Evolutionary conservation across 2,888 invertebrate species (phyloP), one percentile per base, ranked within the genome.

Genomic region (Agriopis marginaria): DNA sequence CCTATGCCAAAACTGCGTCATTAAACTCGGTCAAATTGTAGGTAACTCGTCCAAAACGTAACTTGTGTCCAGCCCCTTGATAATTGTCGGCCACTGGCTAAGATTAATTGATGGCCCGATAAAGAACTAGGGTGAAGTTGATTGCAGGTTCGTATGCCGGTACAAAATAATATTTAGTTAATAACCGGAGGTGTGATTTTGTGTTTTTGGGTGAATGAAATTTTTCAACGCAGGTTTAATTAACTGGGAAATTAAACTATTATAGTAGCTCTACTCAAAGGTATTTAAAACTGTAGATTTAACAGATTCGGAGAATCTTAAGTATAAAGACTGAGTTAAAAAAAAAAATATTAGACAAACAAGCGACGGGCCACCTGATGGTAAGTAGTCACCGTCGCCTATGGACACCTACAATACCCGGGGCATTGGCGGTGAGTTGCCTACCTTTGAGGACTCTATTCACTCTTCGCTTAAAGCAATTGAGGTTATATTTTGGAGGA

Each of bases 101-200:
- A 86, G 88, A 87, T 88, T 87, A 86, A 89, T 88, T 81, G 82
- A 83, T 81, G 71, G 70, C 68, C 67, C 73, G 75, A 77, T 80
- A 80, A 77, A 76, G 76, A 77, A 73, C 74, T 72, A 68, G 72
- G 70, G 72, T 78, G 61, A 68, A 68, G 71, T 77, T 77, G 74
- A 77, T 75, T 75, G 64, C 42, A 53, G 68, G 70, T 71, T 76
- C 42, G 65, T 55, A 67, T 68, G 70, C 66, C 68, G 61, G 63
- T 56, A 67, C 72, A 47, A 64, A 64, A 67, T 63, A 69, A 67
- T 70, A 66, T 56, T 68, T 63, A 45, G 61, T 65, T 60, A 65
- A 63, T 70, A 62, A 63, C 9, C 6, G 23, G 40, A 66, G 66
- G 70, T 70, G 70, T 66, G 66, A 70, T 63, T 70, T 70, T 63